Evolutionary conservation across 2,113 vertebrate species (phyloP).

Genomic region (Psephotus haematonotus): DNA sequence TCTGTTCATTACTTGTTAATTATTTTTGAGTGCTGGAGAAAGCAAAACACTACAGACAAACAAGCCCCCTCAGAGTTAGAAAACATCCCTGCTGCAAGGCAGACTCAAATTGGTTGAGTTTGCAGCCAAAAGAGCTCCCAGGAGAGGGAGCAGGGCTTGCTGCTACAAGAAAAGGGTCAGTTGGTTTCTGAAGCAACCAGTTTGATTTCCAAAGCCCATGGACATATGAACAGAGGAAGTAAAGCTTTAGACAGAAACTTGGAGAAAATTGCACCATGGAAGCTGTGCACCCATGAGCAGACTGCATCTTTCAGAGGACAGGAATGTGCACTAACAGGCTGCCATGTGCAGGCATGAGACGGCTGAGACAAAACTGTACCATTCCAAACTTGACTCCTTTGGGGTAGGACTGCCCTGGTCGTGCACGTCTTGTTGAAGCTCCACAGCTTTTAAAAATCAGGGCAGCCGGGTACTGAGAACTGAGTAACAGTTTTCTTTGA

Average conservation of each 20-base stretch:
- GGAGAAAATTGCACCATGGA: neutral
- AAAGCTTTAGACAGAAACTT: neutral
- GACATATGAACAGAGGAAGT: neutral
- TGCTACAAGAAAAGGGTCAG: neutral
- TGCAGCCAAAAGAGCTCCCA: conserved; percentile 29
- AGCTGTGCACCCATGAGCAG: neutral
- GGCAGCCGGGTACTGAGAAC: neutral
- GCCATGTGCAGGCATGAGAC: rapidly evolving
- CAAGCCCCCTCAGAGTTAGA: neutral
- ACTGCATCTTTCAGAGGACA: neutral
- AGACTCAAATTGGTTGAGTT: neutral
- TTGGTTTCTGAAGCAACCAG: neutral
- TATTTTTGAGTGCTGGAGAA: conserved; percentile 28
- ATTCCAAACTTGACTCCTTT: neutral
- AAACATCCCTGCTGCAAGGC: conserved; percentile 5
- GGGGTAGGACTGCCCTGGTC: neutral
- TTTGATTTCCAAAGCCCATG: neutral
- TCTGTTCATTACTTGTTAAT: conserved; percentile 42
- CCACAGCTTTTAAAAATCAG: neutral
- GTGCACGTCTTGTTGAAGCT: neutral
- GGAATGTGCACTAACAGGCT: neutral
- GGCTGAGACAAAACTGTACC: neutral
- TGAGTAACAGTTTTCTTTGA: neutral
- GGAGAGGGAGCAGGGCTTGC: neutral
- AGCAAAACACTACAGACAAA: conserved; percentile 29